phyloP scores from a whole-genome alignment of 2,888 invertebrate species.

The Diadegma fenestrale region DNA sequence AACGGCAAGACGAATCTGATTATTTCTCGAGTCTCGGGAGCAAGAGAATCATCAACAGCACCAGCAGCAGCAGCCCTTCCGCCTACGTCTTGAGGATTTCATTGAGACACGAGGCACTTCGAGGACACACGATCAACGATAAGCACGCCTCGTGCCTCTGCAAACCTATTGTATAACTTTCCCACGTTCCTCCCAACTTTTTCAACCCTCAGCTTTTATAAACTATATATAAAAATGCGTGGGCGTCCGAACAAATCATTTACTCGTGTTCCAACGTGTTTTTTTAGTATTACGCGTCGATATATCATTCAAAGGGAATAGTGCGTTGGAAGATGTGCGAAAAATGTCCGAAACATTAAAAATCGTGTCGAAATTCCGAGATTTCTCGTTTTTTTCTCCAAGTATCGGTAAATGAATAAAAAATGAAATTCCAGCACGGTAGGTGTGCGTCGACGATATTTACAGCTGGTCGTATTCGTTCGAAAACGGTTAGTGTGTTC shows the following conservation, averaged over 20 bases:
- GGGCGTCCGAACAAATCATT: slow-evolving; percentile 27
- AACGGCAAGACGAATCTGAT: slow-evolving; percentile 3
- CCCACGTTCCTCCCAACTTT: not conserved
- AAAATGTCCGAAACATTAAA: not conserved
- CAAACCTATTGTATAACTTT: slow-evolving; percentile 2
- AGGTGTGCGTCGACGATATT: slow-evolving; percentile 6
- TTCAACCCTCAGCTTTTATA: slow-evolving; percentile 19
- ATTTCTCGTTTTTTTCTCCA: not conserved
- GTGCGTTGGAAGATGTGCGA: not conserved
- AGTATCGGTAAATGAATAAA: not conserved
- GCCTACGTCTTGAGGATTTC: slow-evolving; percentile 12
- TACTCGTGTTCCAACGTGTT: slow-evolving; percentile 4
- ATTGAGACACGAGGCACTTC: slow-evolving; percentile 21
- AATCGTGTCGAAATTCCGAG: not conserved
- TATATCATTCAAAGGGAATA: not conserved
- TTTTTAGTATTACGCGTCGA: slow-evolving; percentile 4
- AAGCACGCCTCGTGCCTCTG: slow-evolving; percentile 25
- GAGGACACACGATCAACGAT: slow-evolving; percentile 25
- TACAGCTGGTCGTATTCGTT: not conserved
- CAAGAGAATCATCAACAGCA: not conserved
- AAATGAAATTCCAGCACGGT: not conserved
- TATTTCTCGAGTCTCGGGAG: not conserved
- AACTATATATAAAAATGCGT: not conserved
- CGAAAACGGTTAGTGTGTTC: slow-evolving; percentile 4
- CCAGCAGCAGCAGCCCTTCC: not conserved